Evolutionary conservation across 2,113 vertebrate species (phyloP).

Genomic region (Sarotherodon lohbergeri): DNA sequence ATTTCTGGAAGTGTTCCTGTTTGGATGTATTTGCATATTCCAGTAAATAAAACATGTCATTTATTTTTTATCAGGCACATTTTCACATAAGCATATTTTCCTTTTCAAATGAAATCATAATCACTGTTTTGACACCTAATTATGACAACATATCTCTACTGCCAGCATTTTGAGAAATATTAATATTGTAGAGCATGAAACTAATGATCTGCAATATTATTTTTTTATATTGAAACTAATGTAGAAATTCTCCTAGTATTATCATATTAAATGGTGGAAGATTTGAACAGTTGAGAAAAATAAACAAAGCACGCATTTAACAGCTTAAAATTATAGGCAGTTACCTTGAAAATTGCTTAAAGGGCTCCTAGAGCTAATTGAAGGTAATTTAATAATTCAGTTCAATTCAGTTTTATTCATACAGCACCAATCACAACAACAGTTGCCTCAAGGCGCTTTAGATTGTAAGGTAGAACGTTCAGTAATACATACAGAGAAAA

Average conservation of each 20-base stretch:
- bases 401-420: not conserved
- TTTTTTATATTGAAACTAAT: not conserved
- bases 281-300: not conserved
- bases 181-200: not conserved
- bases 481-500: too few species aligned
- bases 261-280: not conserved
- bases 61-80: not conserved
- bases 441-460: accelerated
- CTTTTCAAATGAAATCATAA: not conserved
- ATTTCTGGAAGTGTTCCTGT: not conserved
- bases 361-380: not conserved
- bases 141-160: not conserved
- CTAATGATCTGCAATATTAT: not conserved
- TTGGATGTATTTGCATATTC: not conserved
- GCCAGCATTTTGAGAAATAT: not conserved
- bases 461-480: not conserved
- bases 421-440: not conserved
- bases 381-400: not conserved
- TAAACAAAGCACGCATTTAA: not conserved
- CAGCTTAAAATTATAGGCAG: not conserved
- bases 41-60: not conserved
- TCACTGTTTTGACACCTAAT: not conserved
- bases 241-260: not conserved
- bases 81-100: not conserved
- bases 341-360: not conserved